Conservation (phyloP, 2,797 vertebrate species). For the Sphenodon punctatus region DNA sequence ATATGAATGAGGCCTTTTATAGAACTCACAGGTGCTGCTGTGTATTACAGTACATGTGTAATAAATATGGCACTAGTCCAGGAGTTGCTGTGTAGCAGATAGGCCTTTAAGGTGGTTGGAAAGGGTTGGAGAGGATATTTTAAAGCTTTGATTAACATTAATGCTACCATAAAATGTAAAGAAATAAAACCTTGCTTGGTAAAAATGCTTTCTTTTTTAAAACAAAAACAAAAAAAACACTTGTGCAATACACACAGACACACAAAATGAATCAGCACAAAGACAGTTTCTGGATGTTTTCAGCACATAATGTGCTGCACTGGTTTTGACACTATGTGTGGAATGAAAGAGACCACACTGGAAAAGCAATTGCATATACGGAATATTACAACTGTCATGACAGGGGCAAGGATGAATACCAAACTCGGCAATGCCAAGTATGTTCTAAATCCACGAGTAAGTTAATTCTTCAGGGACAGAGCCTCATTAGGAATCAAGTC, state of each 20-base stretch:
- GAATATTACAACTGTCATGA: constrained; percentile 20
- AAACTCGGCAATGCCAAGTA: constrained; percentile 46
- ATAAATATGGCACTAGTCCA: constrained; percentile 45
- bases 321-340: constrained; percentile 22
- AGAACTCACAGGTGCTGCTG: constrained; percentile 52
- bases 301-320: constrained; percentile 28
- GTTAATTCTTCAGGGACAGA: background rate
- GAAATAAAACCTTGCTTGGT: background rate
- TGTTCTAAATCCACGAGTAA: constrained; percentile 35
- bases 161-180: background rate
- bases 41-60: constrained; percentile 5
- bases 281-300: constrained; percentile 45
- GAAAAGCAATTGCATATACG: constrained; percentile 22
- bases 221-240: background rate
- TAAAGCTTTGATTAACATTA: background rate
- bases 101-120: constrained; percentile 1
- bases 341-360: constrained; percentile 28
- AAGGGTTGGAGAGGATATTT: constrained; percentile 30
- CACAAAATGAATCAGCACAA: constrained; percentile 8
- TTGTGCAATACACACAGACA: background rate
- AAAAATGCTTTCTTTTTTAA: background rate
- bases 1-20: constrained; percentile 58
- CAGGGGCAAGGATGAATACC: constrained; percentile 7
- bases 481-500: constrained; percentile 5
- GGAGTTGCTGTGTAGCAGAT: constrained; percentile 14